Conservation (phyloP, 2,888 invertebrate genomes). For the Rhodophaea formosa region DNA sequence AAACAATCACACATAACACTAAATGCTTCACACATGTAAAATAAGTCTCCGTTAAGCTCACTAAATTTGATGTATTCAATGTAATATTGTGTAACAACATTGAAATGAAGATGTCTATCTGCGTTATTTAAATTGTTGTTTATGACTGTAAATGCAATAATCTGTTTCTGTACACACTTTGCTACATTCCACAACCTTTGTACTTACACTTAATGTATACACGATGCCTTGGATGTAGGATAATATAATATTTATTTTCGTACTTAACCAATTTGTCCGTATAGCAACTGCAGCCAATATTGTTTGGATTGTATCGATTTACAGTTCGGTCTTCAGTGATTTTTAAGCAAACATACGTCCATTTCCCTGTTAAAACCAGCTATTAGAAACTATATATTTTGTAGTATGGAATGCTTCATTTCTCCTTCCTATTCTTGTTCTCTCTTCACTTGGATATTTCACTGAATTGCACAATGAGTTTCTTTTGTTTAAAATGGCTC, state of each 20-base stretch:
- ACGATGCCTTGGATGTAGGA: slow-evolving; percentile 44
- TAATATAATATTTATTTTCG: slow-evolving; percentile 32
- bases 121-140: slow-evolving; percentile 34
- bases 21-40: slow-evolving; percentile 57
- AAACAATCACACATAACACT: slow-evolving; percentile 64
- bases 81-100: slow-evolving; percentile 35
- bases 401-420: slow-evolving; percentile 80
- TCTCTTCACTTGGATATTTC: slow-evolving; percentile 76
- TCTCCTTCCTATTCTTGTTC: slow-evolving; percentile 75
- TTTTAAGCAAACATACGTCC: slow-evolving; percentile 65
- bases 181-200: slow-evolving; percentile 47
- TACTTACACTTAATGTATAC: slow-evolving; percentile 54
- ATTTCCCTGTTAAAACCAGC: slow-evolving; percentile 81
- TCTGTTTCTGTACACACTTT: slow-evolving; percentile 41
- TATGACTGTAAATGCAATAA: slow-evolving; percentile 43
- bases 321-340: slow-evolving; percentile 49
- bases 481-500: slow-evolving; percentile 79
- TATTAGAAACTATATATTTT: slow-evolving; percentile 72
- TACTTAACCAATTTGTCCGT: slow-evolving; percentile 38
- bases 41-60: slow-evolving; percentile 42
- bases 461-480: slow-evolving; percentile 78
- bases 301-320: slow-evolving; percentile 42
- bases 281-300: slow-evolving; percentile 52
- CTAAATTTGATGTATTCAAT: slow-evolving; percentile 52
- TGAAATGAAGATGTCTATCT: slow-evolving; percentile 44